A percentile compares a stretch with the other conserved stretches of the same genome.
Evolutionary conservation across 2,797 vertebrate genomes (phyloP).

Genomic region (Remorina albescens): DNA sequence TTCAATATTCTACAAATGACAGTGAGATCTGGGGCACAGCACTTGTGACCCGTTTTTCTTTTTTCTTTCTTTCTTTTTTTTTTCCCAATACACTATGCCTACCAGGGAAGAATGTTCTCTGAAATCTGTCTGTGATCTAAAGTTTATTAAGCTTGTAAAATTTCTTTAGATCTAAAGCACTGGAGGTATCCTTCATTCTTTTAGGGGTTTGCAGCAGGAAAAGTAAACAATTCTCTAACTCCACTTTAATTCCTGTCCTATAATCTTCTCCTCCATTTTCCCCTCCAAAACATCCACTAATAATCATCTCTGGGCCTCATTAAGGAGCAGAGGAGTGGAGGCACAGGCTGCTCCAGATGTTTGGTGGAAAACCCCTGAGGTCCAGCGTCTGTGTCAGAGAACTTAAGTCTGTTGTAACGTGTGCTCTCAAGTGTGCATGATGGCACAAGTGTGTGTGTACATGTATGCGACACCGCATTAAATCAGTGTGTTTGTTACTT

Average conservation of each 20-base stretch:
- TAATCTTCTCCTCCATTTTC: slow-evolving; percentile 26
- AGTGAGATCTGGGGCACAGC: slow-evolving; percentile 54
- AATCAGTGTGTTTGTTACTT: slow-evolving; percentile 43
- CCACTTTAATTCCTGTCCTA: slow-evolving; percentile 50
- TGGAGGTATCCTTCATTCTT: slow-evolving; percentile 51
- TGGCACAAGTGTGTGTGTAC: slow-evolving; percentile 14
- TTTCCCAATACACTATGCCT: slow-evolving; percentile 21
- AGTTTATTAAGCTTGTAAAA: slow-evolving; percentile 19
- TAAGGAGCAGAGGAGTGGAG: slow-evolving; percentile 66
- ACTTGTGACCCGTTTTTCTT: slow-evolving; percentile 53
- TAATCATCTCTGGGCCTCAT: slow-evolving; percentile 79
- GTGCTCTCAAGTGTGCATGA: slow-evolving; percentile 31
- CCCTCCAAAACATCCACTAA: slow-evolving; percentile 68
- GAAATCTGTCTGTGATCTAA: slow-evolving; percentile 51
- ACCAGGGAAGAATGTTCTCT: slow-evolving; percentile 17
- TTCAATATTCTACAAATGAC: slow-evolving; percentile 22
- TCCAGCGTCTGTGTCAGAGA: slow-evolving; percentile 61
- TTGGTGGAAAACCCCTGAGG: slow-evolving; percentile 68
- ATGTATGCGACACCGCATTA: slow-evolving; percentile 3
- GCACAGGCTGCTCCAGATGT: slow-evolving; percentile 78
- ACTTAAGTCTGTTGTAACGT: slow-evolving; percentile 46
- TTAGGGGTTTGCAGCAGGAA: slow-evolving; percentile 38
- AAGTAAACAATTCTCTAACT: slow-evolving; percentile 68
- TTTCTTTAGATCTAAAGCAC: slow-evolving; percentile 68
- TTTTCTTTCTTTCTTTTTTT: slow-evolving; percentile 42